These are phyloP conservation scores for Zapornia atra DNA, from an alignment of 2,113 vertebrate genomes.

Conservation along the genomic window DNA sequence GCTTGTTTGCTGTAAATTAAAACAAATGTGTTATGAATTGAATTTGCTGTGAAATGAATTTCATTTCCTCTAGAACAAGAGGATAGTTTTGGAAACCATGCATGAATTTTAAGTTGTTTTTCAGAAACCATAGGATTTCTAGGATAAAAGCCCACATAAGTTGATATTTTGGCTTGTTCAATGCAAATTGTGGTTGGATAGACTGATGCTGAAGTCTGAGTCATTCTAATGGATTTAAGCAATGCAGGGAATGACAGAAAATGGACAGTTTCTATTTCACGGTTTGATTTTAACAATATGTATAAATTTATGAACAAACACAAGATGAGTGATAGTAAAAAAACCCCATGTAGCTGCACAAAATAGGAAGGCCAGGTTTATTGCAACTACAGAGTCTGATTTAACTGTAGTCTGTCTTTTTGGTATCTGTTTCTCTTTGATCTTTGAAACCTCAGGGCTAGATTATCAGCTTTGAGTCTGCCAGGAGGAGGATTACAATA, in stretches of 20 bases:
- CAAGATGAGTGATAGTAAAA: background rate
- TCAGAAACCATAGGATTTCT: background rate
- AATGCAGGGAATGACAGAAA: background rate
- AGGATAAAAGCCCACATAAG: background rate
- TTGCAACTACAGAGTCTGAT: background rate
- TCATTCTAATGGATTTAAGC: background rate
- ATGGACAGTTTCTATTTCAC: background rate
- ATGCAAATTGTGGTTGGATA: background rate
- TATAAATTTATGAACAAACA: background rate
- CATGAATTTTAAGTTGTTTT: background rate
- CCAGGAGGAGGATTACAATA: background rate
- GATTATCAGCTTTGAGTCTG: slow-evolving; percentile 23
- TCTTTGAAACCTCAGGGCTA: slow-evolving; percentile 9
- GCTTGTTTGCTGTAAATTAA: background rate
- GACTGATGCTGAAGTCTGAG: background rate
- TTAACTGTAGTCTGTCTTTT: background rate
- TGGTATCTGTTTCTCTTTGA: background rate
- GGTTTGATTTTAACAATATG: background rate
- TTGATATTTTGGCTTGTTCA: background rate
- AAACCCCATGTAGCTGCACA: background rate
- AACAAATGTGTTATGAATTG: background rate
- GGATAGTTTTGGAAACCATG: background rate
- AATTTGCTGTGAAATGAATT: background rate
- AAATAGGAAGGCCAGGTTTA: background rate
- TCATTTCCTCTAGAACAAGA: background rate